Evolutionary conservation across 2,797 vertebrate genomes (phyloP), one percentile per base, ranked within the genome.

Genomic region (Lacerta bilineata): DNA sequence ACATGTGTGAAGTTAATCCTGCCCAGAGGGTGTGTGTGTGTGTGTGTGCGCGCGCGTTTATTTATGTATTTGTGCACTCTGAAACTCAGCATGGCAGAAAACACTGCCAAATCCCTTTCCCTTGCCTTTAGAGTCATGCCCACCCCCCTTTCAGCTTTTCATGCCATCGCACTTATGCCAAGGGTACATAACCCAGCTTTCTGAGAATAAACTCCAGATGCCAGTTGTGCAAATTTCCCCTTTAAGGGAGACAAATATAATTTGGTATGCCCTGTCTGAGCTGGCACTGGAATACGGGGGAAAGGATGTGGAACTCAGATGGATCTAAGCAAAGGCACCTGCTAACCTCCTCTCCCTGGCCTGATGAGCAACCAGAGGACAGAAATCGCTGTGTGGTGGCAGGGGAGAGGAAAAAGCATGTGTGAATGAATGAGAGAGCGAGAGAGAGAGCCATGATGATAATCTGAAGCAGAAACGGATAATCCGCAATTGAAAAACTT

Each of bases 211-310:
- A 86, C 20, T 29, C 43, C 39, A 89, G 66, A 76, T 11, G 15
- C 5, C 15, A 39, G 66, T 91, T 75, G 76, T 68, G 43, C 55
- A 91, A 88, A 92, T 91, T 66, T 75, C 77, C 76, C 77, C 41
- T 90, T 93, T 92, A 93, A 95, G 86, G 27, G 50, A 69, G n/a
- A 6, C 61, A 88, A 15, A 4, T 29, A 72, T 83, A 91, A 91
- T 61, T 93, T 94, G 50, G 13, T 25, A 27, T 83, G 81, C 81
- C 3, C 6, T 87, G 64, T 76, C 72, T 88, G 39, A 89, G 74
- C 92, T 88, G 88, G 84, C 43, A 85, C 90, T 25, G 15, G 85
- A 94, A 94, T 81, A 9, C n/a, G 15, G 88, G 88, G 29, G 84
- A 91, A 89, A 92, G 27, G 1, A 39, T 88, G 46, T 83, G 20